Percentiles rank a stretch among this genome's conserved stretches.
Evolutionary conservation across 2,113 vertebrate genomes (phyloP).

Genomic region (Tragelaphus strepsiceros): DNA sequence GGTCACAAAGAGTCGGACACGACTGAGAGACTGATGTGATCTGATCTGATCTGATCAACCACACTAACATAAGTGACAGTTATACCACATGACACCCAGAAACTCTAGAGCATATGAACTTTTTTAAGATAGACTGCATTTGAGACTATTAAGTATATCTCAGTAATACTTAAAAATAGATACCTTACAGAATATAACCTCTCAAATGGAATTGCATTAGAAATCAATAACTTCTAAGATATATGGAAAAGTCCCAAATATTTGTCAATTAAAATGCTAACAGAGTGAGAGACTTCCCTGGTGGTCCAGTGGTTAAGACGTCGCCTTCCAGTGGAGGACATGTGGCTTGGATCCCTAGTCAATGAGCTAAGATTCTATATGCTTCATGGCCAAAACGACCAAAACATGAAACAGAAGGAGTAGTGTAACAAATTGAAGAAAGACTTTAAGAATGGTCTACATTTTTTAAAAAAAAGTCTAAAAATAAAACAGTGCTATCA

Average conservation of each 20-base stretch:
- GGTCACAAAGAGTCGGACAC: too few relatives aligned
- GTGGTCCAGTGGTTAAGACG: rapidly evolving
- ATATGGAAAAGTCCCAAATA: background rate
- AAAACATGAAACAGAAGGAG: background rate
- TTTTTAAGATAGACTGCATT: background rate
- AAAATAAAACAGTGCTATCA: background rate
- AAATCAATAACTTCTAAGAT: background rate
- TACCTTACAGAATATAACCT: background rate
- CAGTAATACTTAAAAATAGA: background rate
- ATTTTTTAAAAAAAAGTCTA: background rate
- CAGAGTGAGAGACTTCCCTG: background rate
- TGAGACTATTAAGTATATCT: background rate
- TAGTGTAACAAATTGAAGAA: background rate
- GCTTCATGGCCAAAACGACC: background rate
- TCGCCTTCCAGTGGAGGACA: background rate
- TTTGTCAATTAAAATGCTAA: background rate
- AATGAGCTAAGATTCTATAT: background rate
- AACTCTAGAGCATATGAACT: background rate
- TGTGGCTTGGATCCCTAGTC: background rate
- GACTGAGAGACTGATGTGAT: too few relatives aligned
- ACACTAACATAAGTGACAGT: background rate
- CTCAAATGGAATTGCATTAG: background rate
- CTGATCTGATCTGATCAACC: background rate
- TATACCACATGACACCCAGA: background rate
- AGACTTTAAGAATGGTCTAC: background rate